Evolutionary conservation across 2,888 invertebrate species (phyloP), one percentile per base, ranked within the genome.

Genomic region (Drosophila falleni): DNA sequence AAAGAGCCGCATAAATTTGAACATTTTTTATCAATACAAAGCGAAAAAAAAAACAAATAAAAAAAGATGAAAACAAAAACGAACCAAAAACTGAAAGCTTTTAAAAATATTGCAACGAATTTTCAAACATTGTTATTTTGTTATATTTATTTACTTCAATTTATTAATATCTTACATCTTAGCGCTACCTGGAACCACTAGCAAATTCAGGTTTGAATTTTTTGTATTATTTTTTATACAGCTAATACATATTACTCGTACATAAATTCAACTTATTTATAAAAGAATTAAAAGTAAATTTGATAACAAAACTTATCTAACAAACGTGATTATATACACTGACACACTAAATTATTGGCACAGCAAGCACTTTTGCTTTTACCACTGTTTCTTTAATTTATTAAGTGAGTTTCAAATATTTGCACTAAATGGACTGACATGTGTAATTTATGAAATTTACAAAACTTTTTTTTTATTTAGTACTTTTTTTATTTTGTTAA

Each of bases 11-110:
- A 85, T 87, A 87, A 85, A 87, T 80, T 84, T 87, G 82, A 88
- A 87, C 79, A 85, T 89, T 86, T 86, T 86, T 86, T 86, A 86
- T 89, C 76, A 86, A 84, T 83, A 84, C 83, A 84, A 87, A 72
- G 56, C 61, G 73, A 82, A 78, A 70, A 47, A 69, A 41, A 50
- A 67, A 77, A 86, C 56, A 60, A 55, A 33, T 64, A 63, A 53
- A 75, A 81, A 51, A 67, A 49, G 19, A 63, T 33, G 73, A 81
- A 67, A 69, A 59, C 42, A 23, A 65, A 74, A 70, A 70, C 29
- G 51, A 78, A 77, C 29, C 61, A 66, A 55, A 16, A 55, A 6
- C 13, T 1, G 50, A 59, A 39, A 10, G 23, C 6, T 8, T 49
- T 71, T 63, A 37, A 5, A 5, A 49, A 66, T 13, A 9, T 58